Evolutionary conservation across 2,797 vertebrate species (phyloP).

Genomic region (Linurgus olivaceus): DNA sequence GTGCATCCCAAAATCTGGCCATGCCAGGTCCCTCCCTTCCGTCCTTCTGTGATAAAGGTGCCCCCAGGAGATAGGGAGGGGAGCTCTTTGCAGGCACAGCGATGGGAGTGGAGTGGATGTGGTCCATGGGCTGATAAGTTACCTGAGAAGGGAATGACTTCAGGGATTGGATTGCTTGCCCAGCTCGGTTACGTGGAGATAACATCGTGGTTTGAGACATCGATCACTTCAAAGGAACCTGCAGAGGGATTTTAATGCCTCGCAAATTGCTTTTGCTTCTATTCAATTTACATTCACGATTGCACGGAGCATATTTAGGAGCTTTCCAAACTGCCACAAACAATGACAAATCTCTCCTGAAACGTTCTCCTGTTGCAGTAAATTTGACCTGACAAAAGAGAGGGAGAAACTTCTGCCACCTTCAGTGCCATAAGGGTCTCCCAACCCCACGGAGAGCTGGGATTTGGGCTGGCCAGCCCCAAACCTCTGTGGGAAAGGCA

Average conservation of each 20-base stretch:
- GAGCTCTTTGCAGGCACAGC: background rate
- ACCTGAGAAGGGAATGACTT: conserved; percentile 19
- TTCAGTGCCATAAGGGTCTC: background rate
- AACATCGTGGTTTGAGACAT: conserved; percentile 64
- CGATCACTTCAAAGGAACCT: conserved; percentile 70
- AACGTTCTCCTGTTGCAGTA: conserved; percentile 52
- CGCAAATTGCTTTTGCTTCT: conserved; percentile 74
- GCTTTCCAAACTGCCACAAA: conserved; percentile 69
- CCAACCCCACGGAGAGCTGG: background rate
- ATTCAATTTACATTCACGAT: conserved; percentile 72
- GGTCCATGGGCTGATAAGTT: background rate
- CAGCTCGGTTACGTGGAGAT: conserved; percentile 40
- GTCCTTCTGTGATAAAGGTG: background rate
- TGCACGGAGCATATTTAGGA: conserved; percentile 70
- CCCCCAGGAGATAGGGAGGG: background rate
- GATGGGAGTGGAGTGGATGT: background rate
- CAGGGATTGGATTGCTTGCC: conserved; percentile 48
- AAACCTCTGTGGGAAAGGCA: background rate
- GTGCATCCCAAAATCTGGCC: background rate
- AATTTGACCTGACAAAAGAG: conserved; percentile 59
- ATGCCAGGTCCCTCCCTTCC: rapidly evolving
- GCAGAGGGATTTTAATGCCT: conserved; percentile 71
- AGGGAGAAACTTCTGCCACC: conserved; percentile 7
- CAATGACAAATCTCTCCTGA: conserved; percentile 69
- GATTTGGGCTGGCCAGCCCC: background rate